Base-by-base conservation (phyloP, 2,888 invertebrate species). In the Cephus sareptanus region DNA sequence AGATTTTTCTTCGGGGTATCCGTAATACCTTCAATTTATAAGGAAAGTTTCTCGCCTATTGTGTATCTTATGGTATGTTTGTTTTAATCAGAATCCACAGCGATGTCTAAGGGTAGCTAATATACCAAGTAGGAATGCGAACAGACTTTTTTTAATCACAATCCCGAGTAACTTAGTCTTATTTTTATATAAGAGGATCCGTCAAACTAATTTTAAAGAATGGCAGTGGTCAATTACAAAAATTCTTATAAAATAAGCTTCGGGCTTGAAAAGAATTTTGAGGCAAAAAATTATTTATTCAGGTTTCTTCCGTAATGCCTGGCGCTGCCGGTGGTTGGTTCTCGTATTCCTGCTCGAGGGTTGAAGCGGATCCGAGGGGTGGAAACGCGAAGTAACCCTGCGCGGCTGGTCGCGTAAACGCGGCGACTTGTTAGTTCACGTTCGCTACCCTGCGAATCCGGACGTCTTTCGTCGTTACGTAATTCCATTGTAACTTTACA, bases 381-480 rank as follows among this genome's bases (percentile, higher is more conserved):
- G 33, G 71, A 31, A 71, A 12, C 71, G 71, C 71, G 33, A 71
- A 71, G 33, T 34, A 71, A 13, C 13, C 71, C 71, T 71, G 71
- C 71, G 71, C 71, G 31, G 71, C 71, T 31, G 15, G 71, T 34
- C 71, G 31, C 71, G 71, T 71, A 15, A 56, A 71, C 71, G 71
- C 71, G 71, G 71, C 31, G 71, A 34, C 31, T 71, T 71, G 71
- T 71, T 34, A 71, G 71, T 71, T 71, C 71, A 31, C 71, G 15
- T 71, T 71, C 71, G 71, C 71, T 34, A 31, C 13, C 71, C 71
- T 34, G 71, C 71, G 31, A 71, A 34, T 31, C 56, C 56, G 56
- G 56, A 56, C 56, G 56, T 56, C 23, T 56, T 56, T 56, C 9
- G 56, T 9, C 9, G 9, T 56, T 56, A 23, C 56, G 56, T 56